Evolutionary conservation across 2,113 vertebrate genomes (phyloP), one percentile per base, ranked within the genome.

Genomic region (Rhinichthys klamathensis): DNA sequence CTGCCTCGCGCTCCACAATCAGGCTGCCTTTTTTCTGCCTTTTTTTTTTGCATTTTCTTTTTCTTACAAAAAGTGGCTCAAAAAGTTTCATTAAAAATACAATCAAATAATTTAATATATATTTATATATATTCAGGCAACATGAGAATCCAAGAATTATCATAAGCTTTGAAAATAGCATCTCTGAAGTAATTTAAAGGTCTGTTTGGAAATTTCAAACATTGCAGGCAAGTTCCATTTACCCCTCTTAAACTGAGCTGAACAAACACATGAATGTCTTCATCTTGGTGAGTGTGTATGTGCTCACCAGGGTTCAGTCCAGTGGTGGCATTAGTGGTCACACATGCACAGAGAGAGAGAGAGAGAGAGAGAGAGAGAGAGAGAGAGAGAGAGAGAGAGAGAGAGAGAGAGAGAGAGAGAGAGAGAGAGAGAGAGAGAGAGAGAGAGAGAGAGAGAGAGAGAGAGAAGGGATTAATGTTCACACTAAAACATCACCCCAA

Each of bases 41-140:
- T 72, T 54, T 63, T 77, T 88, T 63, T 23, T 2, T 44, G 89
- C 49, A 51, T 92, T 93, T 93, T 85, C 0, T 92, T 93, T 83
- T 92, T 92, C 46, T 90, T 94, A 93, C 27, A 93, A 94, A 91
- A 94, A 92, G 88, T 92, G 88, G 88, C 90, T 94, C 89, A 91
- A 93, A 95, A 92, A 80, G 86, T 91, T 92, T 92, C 92, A 92
- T 92, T 95, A 94, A 94, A 95, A 95, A 94, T 94, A 94, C 94
- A 93, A 93, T 92, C 91, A 89, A 84, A 67, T 75, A 86, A 85
- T 88, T 87, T 83, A 87, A 87, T 75, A 89, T 87, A 84, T 88
- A 81, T 88, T 89, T 75, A 38, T 70, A 25, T 75, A 89, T 92
- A 89, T 78, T 93, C 93, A 94, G 90, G 93, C 94, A 93, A 93